Evolutionary conservation across 2,113 vertebrate genomes (phyloP).

Genomic region (Thinocorus orbignyianus): DNA sequence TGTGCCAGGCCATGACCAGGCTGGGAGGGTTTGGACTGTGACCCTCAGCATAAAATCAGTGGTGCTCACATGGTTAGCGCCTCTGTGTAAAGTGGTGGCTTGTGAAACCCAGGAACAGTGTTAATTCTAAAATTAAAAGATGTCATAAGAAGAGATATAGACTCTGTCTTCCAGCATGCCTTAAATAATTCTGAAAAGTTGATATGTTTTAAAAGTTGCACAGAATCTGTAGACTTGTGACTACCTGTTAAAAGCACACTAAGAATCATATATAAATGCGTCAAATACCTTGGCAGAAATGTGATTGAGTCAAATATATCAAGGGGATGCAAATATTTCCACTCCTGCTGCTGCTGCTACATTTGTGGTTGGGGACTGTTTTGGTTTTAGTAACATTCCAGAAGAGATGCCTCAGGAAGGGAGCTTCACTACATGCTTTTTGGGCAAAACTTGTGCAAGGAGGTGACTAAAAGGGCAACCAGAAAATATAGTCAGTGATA

Average conservation of each 20-base stretch:
- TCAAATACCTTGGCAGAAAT: not conserved
- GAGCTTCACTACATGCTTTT: not conserved
- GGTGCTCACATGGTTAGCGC: not conserved
- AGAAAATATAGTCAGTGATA: not conserved
- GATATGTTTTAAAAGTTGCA: not conserved
- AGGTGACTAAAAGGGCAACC: not conserved
- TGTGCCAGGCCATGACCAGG: fast-evolving
- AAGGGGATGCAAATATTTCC: not conserved
- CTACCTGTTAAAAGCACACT: not conserved
- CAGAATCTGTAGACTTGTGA: not conserved
- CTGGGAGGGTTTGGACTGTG: not conserved
- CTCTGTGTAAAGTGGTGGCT: not conserved
- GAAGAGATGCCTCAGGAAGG: not conserved
- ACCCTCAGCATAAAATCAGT: not conserved
- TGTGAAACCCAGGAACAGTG: not conserved
- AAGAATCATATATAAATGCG: not conserved
- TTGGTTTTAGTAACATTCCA: not conserved
- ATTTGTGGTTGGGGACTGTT: not conserved
- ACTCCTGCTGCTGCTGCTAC: not conserved
- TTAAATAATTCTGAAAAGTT: not conserved
- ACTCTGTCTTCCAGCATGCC: fast-evolving
- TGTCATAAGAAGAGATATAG: not conserved
- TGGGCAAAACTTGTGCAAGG: not conserved
- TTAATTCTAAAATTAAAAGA: not conserved
- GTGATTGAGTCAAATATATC: fast-evolving